Conservation (phyloP, 2,113 vertebrate species). For the Gorilla gorilla region DNA sequence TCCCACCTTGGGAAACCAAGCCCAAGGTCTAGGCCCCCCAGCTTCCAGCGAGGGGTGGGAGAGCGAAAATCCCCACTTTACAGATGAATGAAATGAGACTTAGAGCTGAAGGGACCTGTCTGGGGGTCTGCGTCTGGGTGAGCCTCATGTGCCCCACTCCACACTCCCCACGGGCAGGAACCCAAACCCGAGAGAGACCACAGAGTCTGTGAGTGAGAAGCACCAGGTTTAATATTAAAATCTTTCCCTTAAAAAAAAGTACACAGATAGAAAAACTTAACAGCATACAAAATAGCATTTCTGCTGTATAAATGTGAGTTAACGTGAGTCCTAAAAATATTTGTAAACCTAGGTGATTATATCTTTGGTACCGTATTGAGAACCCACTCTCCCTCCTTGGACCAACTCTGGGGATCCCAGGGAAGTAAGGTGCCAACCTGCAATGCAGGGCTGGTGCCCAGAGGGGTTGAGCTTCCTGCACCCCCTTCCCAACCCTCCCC, state of each 20-base stretch:
- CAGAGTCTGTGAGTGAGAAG: constrained; percentile 73
- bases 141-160: background rate
- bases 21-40: background rate
- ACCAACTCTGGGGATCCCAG: background rate
- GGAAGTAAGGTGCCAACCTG: background rate
- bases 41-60: too few relatives aligned
- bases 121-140: fast-evolving
- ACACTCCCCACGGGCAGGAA: background rate
- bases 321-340: constrained; percentile 83
- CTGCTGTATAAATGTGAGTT: constrained; percentile 83
- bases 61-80: background rate
- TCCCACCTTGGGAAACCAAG: background rate
- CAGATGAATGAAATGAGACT: background rate
- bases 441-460: background rate
- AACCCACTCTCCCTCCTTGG: background rate
- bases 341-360: constrained; percentile 85
- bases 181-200: background rate
- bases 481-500: background rate
- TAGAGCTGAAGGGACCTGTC: background rate
- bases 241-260: constrained; percentile 82
- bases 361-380: constrained; percentile 86
- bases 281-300: constrained; percentile 84
- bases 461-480: background rate
- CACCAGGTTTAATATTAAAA: constrained; percentile 86
- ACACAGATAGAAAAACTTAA: constrained; percentile 81